phyloP scores from a whole-genome alignment of 2,113 vertebrate species.

The Fulica atra region DNA sequence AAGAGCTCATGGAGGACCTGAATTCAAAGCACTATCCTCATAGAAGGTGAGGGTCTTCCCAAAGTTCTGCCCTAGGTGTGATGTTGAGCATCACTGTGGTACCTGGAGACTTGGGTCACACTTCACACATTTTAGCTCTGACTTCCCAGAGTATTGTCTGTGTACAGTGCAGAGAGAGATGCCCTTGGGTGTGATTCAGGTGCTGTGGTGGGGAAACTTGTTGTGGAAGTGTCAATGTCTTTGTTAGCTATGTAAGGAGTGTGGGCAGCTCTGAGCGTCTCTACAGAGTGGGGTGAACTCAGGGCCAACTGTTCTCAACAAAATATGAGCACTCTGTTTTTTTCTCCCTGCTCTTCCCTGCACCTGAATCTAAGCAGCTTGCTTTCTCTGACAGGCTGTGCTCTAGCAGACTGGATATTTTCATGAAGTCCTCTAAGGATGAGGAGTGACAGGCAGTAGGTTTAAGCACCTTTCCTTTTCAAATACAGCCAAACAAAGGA shows the following conservation, averaged over 20 bases:
- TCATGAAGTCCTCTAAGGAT: neutral
- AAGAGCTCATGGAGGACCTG: neutral
- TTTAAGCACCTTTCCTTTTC: neutral
- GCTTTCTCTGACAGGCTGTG: neutral
- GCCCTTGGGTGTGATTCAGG: neutral
- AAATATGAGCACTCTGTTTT: neutral
- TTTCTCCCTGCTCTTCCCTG: neutral
- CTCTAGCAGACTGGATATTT: neutral
- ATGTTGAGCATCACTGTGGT: neutral
- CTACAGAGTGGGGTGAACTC: neutral
- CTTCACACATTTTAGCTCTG: neutral
- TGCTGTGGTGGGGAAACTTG: neutral
- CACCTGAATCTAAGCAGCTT: neutral
- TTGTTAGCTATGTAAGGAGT: neutral
- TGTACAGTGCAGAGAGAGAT: neutral
- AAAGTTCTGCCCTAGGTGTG: neutral
- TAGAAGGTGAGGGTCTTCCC: neutral
- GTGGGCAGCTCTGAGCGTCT: neutral
- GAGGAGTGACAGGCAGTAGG: neutral
- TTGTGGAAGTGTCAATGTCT: neutral
- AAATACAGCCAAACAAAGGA: neutral
- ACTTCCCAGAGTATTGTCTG: neutral
- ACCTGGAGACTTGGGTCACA: neutral
- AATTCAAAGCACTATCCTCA: neutral
- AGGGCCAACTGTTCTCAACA: neutral